Evolutionary conservation across 2,113 vertebrate species (phyloP), one percentile per base, ranked within the genome.

Genomic region (Girardinichthys multiradiatus): DNA sequence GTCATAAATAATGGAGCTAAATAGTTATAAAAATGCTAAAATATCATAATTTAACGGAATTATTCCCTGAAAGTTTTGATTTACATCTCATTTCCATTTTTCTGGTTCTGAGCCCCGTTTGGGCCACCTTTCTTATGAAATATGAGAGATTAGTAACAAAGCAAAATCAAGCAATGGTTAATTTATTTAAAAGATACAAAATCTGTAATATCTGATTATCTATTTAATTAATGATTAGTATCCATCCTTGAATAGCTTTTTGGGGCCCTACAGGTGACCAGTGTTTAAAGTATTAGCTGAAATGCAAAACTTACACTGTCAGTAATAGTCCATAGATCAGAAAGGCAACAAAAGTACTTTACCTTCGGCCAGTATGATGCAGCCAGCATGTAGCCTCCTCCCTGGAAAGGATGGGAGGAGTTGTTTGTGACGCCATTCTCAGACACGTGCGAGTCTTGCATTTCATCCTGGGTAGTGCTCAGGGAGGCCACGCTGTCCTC

Each of bases 331-430:
- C 11, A 13, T 60, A 30, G 28, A 30, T 7, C 9, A 14, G 3
- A 63, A 24, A 65, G n/a, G 48, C 1, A 3, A 57, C 21, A 19
- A 26, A 11, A 60, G 68, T 58, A 3, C 70, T 57, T 89, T 94
- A 97, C 98, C 96, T 99, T 99, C 73, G 98, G 97, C 98, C 98
- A 99, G 71, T 98, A 97, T 27, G 97, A 96, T 39, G 97, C 98
- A 84, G 97, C 97, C 64, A 98, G 86, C 95, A 98, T 96, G 87
- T 96, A 98, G 57, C 97, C 96, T 82, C 96, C 96, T 80, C 96
- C 96, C 86, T 96, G 97, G 17, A 98, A 92, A 48, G 96, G 89
- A 29, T 95, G 96, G n/a, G 90, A 81, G 4, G 95, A 93, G 17
- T 94, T 95, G 91, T 94, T 95, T 57, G 94, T 76, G 30, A 95